phyloP scores from a whole-genome alignment of 2,113 vertebrate genomes.

The Orcinus orca region DNA sequence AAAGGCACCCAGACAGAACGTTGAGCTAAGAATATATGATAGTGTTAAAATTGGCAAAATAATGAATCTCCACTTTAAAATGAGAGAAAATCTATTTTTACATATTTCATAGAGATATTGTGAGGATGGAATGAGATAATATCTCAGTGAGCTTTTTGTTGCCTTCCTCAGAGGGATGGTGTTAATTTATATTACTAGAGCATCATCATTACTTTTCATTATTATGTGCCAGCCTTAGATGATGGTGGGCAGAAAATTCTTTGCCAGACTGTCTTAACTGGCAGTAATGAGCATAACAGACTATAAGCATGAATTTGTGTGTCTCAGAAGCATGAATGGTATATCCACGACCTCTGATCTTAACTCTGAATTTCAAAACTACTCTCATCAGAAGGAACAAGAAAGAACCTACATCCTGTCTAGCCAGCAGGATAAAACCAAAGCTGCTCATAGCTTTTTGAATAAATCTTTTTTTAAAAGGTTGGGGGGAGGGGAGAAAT shows the following conservation, averaged over 20 bases:
- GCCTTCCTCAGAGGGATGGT: not conserved
- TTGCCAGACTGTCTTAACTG: not conserved
- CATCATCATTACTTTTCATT: not conserved
- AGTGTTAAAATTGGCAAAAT: not conserved
- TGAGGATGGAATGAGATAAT: not conserved
- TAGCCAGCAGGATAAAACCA: conserved; percentile 62
- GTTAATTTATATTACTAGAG: not conserved
- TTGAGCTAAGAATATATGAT: not conserved
- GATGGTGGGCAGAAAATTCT: not conserved
- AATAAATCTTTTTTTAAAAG: conserved; percentile 58
- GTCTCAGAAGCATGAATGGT: conserved; percentile 24
- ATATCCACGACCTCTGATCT: conserved; percentile 20
- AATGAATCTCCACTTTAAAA: not conserved
- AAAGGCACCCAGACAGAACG: not conserved
- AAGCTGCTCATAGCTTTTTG: conserved; percentile 56
- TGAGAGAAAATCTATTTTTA: not conserved
- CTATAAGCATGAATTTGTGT: not conserved
- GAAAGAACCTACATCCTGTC: conserved; percentile 45
- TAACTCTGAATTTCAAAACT: conserved; percentile 59
- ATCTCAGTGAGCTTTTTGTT: not conserved
- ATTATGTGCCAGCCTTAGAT: not conserved
- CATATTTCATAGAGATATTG: not conserved
- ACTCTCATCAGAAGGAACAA: conserved; percentile 48
- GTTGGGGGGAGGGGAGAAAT: conserved; percentile 38
- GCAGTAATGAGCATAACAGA: not conserved